Percentiles rank a stretch among this genome's conserved stretches.
Evolutionary conservation across 2,113 vertebrate species (phyloP).

Genomic region (Xyliphius kryptos): DNA sequence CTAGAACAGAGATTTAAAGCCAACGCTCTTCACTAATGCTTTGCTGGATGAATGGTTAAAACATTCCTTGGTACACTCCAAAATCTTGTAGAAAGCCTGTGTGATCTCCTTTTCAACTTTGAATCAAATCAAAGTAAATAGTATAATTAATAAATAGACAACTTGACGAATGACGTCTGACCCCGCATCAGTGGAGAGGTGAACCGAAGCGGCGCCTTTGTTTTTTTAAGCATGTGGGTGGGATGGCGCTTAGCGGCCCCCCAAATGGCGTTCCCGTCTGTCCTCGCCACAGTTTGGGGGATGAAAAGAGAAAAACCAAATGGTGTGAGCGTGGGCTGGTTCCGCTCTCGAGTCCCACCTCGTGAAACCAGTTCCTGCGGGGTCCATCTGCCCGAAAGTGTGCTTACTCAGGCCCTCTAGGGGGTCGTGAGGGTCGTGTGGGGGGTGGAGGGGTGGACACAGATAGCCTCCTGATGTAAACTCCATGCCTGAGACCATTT

Average conservation of each 20-base stretch:
- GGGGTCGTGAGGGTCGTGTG: not conserved
- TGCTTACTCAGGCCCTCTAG: conserved; percentile 17
- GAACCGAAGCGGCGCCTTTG: not conserved
- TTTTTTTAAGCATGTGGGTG: not conserved
- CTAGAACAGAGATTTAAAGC: no score
- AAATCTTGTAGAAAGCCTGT: no score
- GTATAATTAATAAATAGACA: no score
- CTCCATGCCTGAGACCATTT: not conserved
- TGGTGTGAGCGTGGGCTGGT: conserved; percentile 9
- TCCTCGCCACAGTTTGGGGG: not conserved
- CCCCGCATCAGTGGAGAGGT: no score
- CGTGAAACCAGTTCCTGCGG: not conserved
- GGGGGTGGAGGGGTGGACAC: not conserved
- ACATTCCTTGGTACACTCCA: no score
- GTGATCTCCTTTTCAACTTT: no score
- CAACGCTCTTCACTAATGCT: no score
- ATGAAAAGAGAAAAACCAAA: conserved; percentile 10
- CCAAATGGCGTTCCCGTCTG: conserved; percentile 8
- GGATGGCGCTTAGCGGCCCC: not conserved
- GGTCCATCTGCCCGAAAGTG: conserved; percentile 1
- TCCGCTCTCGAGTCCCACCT: not conserved
- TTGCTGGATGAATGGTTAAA: no score
- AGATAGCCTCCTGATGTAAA: conserved; percentile 22
- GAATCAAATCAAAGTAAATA: no score
- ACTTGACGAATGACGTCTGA: no score